Evolutionary conservation across 1,140 invertebrate genomes (phyloP).

Genomic region (Lepidurus couesii): DNA sequence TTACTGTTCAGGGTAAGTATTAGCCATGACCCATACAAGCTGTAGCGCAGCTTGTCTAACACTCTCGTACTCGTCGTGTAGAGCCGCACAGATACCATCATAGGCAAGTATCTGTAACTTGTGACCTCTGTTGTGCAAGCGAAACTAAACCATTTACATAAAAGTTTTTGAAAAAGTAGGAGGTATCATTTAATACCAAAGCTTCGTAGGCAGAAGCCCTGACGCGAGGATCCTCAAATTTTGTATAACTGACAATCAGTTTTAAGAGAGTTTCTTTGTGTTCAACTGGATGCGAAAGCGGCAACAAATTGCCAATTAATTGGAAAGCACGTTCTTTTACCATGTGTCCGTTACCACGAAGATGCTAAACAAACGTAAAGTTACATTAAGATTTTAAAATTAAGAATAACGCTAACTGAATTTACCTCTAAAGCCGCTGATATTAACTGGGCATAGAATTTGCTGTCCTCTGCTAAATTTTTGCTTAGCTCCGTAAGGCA

Average conservation of each 20-base stretch:
- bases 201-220: slow-evolving; percentile 78
- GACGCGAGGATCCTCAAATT: slow-evolving; percentile 84
- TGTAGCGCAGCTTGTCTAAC: slow-evolving; percentile 79
- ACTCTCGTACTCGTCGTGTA: slow-evolving; percentile 91
- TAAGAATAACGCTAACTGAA: neutral
- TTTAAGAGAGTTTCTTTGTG: slow-evolving; percentile 54
- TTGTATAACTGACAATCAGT: slow-evolving; percentile 69
- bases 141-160: slow-evolving; percentile 44
- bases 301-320: slow-evolving; percentile 60
- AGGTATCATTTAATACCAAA: slow-evolving; percentile 54
- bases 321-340: slow-evolving; percentile 73
- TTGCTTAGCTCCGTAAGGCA: slow-evolving; percentile 60
- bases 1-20: slow-evolving; percentile 81
- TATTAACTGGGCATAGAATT: slow-evolving; percentile 44
- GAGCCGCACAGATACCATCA: slow-evolving; percentile 68
- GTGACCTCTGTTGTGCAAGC: slow-evolving; percentile 70
- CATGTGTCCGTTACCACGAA: slow-evolving; percentile 64
- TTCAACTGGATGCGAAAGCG: slow-evolving; percentile 47
- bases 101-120: slow-evolving; percentile 71
- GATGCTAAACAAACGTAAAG: slow-evolving; percentile 48
- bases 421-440: slow-evolving; percentile 44
- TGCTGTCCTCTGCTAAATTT: slow-evolving; percentile 39
- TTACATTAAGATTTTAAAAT: slow-evolving; percentile 34
- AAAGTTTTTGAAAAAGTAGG: slow-evolving; percentile 1
- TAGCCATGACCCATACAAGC: slow-evolving; percentile 76